Percentiles rank a stretch among this genome's conserved stretches.
Evolutionary conservation across 2,797 vertebrate genomes (phyloP).

Genomic region (Neomorphus geoffroyi): DNA sequence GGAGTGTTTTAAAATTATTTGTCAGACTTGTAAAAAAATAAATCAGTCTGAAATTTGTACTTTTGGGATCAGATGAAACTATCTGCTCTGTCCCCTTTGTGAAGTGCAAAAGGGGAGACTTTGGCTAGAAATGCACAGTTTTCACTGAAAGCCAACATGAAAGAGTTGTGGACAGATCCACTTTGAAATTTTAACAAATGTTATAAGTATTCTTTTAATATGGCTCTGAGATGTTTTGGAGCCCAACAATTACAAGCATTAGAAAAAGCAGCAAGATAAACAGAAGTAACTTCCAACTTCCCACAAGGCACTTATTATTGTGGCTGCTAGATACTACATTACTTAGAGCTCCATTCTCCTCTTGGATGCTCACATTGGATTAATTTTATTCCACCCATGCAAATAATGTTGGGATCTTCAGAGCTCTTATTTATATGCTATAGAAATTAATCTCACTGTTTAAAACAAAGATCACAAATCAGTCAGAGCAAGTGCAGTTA

Average conservation of each 20-base stretch:
- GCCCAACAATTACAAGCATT: background rate
- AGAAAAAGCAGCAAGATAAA: conserved; percentile 9
- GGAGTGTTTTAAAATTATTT: background rate
- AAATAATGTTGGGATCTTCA: background rate
- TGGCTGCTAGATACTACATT: background rate
- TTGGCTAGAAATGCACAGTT: background rate
- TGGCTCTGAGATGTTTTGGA: background rate
- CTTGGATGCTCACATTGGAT: background rate
- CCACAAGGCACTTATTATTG: background rate
- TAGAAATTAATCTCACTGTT: background rate
- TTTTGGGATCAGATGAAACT: background rate
- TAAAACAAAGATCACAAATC: background rate
- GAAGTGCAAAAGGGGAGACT: background rate
- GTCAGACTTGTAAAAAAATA: background rate
- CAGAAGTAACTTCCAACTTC: background rate
- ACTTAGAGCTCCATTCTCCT: background rate
- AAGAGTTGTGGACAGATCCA: background rate
- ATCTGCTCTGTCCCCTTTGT: background rate
- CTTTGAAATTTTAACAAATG: conserved; percentile 5
- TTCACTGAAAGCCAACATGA: background rate
- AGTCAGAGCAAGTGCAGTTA: background rate
- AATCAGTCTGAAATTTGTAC: background rate
- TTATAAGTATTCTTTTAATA: background rate
- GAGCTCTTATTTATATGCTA: background rate
- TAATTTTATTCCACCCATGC: background rate